Conservation (phyloP, 64 coral and sea anemone genomes). For the Montipora cactus region DNA sequence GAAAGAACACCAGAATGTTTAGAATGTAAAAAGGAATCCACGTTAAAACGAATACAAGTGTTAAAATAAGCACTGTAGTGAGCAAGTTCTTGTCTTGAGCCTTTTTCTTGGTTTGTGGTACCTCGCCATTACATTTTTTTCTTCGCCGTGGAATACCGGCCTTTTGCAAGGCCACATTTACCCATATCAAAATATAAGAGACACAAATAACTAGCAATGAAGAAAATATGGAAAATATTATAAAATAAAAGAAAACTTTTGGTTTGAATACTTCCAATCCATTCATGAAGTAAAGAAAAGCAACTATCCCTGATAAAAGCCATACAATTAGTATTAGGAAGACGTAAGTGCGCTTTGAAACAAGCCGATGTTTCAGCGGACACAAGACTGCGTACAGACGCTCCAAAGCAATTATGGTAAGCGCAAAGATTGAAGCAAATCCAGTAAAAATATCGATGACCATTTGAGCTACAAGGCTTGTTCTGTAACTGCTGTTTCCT, state of each 20-base stretch:
- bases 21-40: constrained; percentile 90
- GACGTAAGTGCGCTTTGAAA: constrained; percentile 66
- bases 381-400: constrained; percentile 73
- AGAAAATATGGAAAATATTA: constrained; percentile 66
- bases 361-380: constrained; percentile 68
- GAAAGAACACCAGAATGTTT: constrained; percentile 85
- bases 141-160: not conserved
- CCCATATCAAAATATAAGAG: constrained; percentile 77
- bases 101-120: constrained; percentile 41
- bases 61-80: constrained; percentile 77
- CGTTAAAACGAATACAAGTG: constrained; percentile 80
- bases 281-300: constrained; percentile 70
- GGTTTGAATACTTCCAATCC: constrained; percentile 66
- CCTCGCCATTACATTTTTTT: not conserved
- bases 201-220: constrained; percentile 79
- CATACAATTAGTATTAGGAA: constrained; percentile 65
- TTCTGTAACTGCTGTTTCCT: not conserved
- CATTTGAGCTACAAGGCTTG: constrained; percentile 33
- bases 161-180: constrained; percentile 47
- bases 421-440: constrained; percentile 85
- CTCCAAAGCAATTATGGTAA: constrained; percentile 82
- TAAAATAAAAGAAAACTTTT: constrained; percentile 82
- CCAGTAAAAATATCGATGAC: constrained; percentile 87
- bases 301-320: constrained; percentile 68
- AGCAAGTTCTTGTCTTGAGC: constrained; percentile 61